phyloP scores from a whole-genome alignment of 2,113 vertebrate genomes.

The Scomber scombrus region DNA sequence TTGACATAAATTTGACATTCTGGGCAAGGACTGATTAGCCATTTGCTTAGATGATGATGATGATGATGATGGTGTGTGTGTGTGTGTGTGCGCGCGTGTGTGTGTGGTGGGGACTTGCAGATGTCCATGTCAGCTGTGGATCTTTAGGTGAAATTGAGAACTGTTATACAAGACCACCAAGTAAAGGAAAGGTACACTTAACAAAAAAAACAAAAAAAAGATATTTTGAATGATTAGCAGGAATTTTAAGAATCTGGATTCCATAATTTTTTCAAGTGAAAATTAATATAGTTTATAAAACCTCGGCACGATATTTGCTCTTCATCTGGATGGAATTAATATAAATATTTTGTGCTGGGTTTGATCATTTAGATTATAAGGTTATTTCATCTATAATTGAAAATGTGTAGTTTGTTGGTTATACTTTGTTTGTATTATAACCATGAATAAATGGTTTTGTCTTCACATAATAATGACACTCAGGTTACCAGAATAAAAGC shows the following conservation, averaged over 20 bases:
- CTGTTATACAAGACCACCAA: constrained; percentile 64
- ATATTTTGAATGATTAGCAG: constrained; percentile 52
- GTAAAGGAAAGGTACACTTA: constrained; percentile 51
- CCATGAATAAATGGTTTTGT: neutral
- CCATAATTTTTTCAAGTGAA: constrained; percentile 14
- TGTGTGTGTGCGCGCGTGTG: constrained; percentile 30
- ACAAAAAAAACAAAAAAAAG: neutral
- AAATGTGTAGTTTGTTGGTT: neutral
- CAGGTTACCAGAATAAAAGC: neutral
- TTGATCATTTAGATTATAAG: neutral
- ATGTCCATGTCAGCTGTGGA: constrained; percentile 53
- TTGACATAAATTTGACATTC: constrained; percentile 71
- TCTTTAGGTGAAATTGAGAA: constrained; percentile 68
- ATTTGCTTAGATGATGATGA: constrained; percentile 61
- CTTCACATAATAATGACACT: neutral
- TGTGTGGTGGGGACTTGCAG: constrained; percentile 26
- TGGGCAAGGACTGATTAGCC: constrained; percentile 73
- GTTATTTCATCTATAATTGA: constrained; percentile 5
- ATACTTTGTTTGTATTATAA: neutral
- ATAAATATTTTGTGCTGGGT: constrained; percentile 3
- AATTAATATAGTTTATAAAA: constrained; percentile 15
- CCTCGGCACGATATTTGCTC: neutral
- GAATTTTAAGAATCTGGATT: constrained; percentile 53
- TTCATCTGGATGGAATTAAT: constrained; percentile 1
- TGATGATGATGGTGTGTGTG: constrained; percentile 20